phyloP scores from a whole-genome alignment of 2,888 invertebrate genomes.

The Tillus elongatus region DNA sequence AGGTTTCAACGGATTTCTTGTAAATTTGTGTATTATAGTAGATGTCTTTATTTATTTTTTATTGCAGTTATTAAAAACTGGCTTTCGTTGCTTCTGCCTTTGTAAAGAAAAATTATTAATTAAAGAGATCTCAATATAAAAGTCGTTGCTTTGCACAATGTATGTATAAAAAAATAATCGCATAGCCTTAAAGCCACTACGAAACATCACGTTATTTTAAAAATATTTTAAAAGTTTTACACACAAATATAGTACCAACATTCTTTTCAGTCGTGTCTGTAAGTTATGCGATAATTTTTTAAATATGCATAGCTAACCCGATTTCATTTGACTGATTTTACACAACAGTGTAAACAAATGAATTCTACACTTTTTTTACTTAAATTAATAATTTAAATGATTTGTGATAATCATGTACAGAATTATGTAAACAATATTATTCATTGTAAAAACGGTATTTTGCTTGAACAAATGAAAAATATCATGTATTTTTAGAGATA shows the following conservation, averaged over 20 bases:
- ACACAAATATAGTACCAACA: too few relatives aligned
- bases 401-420: slow-evolving; percentile 6
- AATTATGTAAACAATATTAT: too few relatives aligned
- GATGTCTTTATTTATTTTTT: slow-evolving; percentile 13
- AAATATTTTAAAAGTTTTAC: too few relatives aligned
- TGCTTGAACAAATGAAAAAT: slow-evolving; percentile 5
- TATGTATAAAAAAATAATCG: slow-evolving; percentile 17
- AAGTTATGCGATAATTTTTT: too few relatives aligned
- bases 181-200: too few relatives aligned
- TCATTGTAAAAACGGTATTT: background rate
- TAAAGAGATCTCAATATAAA: slow-evolving; percentile 31
- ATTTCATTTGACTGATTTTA: too few relatives aligned
- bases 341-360: too few relatives aligned
- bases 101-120: slow-evolving; percentile 17
- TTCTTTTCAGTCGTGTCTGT: too few relatives aligned
- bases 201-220: too few relatives aligned
- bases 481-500: background rate
- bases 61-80: slow-evolving; percentile 7
- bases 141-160: slow-evolving; percentile 24
- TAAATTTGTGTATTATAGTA: slow-evolving; percentile 15
- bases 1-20: slow-evolving; percentile 15
- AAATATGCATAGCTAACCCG: too few relatives aligned
- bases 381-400: too few relatives aligned
- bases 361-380: too few relatives aligned
- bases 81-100: slow-evolving; percentile 20